These are phyloP conservation scores for Mastigias papua DNA, from an alignment of 30 jellyfish, hydroid and myxozoan genomes.

Conservation along the genomic window DNA sequence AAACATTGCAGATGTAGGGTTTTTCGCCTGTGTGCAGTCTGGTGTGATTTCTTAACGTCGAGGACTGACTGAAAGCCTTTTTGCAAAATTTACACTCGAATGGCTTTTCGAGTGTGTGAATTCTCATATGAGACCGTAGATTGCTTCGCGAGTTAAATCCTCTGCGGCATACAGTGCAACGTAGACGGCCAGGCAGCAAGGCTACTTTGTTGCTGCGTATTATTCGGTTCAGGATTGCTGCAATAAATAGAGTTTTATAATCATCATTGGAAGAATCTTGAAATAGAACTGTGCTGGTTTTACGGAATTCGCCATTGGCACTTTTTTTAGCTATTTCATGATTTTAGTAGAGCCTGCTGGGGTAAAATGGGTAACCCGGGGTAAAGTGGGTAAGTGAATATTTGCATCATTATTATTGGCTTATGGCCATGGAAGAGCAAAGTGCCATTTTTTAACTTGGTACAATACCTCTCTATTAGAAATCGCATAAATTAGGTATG, in stretches of 20 bases:
- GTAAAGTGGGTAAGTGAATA: too few relatives aligned
- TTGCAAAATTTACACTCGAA: conserved; percentile 88
- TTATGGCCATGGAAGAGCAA: too few relatives aligned
- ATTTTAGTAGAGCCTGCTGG: too few relatives aligned
- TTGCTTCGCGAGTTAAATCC: conserved; percentile 95
- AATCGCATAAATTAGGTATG: too few relatives aligned
- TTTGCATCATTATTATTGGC: too few relatives aligned
- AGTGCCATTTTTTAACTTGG: too few relatives aligned
- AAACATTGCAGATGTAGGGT: conserved; percentile 87
- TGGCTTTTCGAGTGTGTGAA: conserved; percentile 93
- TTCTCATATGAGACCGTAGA: conserved; percentile 92
- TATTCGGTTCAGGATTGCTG: conserved; percentile 23
- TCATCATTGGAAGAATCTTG: too few relatives aligned
- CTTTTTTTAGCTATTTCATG: too few relatives aligned
- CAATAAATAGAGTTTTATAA: background rate
- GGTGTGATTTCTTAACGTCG: conserved; percentile 88
- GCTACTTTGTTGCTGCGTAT: conserved; percentile 56
- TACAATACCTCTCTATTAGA: too few relatives aligned
- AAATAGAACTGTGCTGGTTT: too few relatives aligned
- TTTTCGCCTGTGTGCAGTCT: conserved; percentile 95
- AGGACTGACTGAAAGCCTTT: conserved; percentile 88
- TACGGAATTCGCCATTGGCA: too few relatives aligned
- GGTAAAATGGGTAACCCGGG: too few relatives aligned
- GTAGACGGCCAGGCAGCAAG: conserved; percentile 77
- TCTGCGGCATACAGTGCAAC: conserved; percentile 93